phyloP scores from a whole-genome alignment of 1,140 invertebrate species.

The Pseudoatta argentina region DNA sequence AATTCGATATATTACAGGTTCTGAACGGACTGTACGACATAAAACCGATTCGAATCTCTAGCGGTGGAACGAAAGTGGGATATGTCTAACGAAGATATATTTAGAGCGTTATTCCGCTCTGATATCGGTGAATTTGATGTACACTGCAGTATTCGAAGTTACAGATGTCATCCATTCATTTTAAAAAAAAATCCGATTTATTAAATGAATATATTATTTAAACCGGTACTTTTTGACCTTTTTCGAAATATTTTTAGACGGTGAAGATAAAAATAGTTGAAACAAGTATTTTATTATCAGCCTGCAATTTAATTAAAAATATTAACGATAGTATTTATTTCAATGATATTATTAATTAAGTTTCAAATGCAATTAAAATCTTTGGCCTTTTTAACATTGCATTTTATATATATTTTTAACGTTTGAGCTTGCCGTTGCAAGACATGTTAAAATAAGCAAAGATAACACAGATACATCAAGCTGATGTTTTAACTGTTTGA shows the following conservation, averaged over 20 bases:
- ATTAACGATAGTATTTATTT: background rate
- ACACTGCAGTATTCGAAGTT: constrained; percentile 4
- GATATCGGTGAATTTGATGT: background rate
- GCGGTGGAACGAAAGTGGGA: constrained; percentile 24
- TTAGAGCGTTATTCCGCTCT: constrained; percentile 25
- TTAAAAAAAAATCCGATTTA: constrained; percentile 1
- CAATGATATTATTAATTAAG: background rate
- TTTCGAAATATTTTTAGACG: constrained; percentile 6
- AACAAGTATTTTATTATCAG: background rate
- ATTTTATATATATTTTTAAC: background rate
- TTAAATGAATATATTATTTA: constrained; percentile 1
- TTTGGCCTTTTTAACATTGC: background rate
- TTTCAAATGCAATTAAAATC: constrained; percentile 17
- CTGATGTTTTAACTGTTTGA: background rate
- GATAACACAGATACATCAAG: background rate
- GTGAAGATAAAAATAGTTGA: background rate
- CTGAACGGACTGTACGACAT: background rate
- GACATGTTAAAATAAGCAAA: background rate
- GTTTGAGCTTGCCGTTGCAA: background rate
- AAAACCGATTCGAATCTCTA: constrained; percentile 27
- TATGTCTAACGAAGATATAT: constrained; percentile 44
- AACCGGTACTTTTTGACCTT: background rate
- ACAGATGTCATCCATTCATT: background rate
- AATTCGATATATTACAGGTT: constrained; percentile 47
- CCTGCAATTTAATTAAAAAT: background rate